Evolutionary conservation across 1,140 invertebrate genomes (phyloP).

Genomic region (Monochamus saltuarius): DNA sequence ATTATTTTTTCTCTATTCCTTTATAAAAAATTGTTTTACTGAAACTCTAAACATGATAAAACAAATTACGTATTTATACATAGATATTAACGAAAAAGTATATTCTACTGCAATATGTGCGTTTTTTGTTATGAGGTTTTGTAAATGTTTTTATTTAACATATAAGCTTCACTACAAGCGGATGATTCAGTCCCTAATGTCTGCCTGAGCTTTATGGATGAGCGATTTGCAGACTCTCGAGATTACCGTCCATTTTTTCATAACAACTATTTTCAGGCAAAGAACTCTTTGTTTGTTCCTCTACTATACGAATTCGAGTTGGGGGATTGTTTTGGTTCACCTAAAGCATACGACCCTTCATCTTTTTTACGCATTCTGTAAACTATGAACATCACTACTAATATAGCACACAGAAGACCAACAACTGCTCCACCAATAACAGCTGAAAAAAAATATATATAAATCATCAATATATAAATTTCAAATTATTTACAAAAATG

Average conservation of each 20-base stretch:
- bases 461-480: conserved; percentile 2
- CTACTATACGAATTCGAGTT: conserved; percentile 88
- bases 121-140: conserved; percentile 31
- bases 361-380: conserved; percentile 99
- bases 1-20: conserved; percentile 17
- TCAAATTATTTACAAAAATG: too few species aligned
- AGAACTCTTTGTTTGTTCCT: conserved; percentile 89
- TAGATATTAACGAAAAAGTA: conserved; percentile 7
- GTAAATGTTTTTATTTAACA: conserved; percentile 23
- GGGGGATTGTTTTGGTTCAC: conserved; percentile 93
- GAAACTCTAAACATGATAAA: conserved; percentile 17
- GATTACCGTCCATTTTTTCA: conserved; percentile 35
- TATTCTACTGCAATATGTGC: conserved; percentile 28
- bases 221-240: conserved; percentile 32
- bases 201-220: conserved; percentile 19
- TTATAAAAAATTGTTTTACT: conserved; percentile 24
- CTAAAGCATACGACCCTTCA: conserved; percentile 96
- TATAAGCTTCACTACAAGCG: conserved; percentile 26
- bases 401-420: conserved; percentile 92
- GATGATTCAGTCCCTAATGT: conserved; percentile 46
- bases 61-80: conserved; percentile 6
- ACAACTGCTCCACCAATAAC: conserved; percentile 98
- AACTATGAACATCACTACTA: conserved; percentile 99
- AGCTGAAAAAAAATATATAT: conserved; percentile 65
- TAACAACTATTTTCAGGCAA: conserved; percentile 74